Evolutionary conservation across 2,113 vertebrate species (phyloP).

Genomic region (Plecturocebus donacophilus): DNA sequence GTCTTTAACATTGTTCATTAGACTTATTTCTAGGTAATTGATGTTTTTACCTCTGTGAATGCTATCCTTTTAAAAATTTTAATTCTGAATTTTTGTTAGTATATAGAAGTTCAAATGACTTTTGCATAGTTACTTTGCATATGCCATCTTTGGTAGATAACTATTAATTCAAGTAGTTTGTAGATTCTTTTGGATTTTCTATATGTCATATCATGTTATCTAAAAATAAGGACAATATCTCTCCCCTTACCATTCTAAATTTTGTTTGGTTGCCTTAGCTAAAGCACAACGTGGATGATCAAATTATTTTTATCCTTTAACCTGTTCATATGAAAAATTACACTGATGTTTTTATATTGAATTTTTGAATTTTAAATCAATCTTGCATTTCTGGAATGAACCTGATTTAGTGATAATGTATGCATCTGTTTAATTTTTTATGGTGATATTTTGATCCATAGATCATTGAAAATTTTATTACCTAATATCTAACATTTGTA

Average conservation of each 20-base stretch:
- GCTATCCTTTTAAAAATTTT: background rate
- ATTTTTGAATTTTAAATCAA: background rate
- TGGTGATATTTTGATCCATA: background rate
- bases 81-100: background rate
- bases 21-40: background rate
- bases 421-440: background rate
- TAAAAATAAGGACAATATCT: background rate
- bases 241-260: no score
- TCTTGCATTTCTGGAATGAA: background rate
- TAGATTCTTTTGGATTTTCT: background rate
- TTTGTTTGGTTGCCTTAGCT: background rate
- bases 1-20: background rate
- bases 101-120: background rate
- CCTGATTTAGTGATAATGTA: background rate
- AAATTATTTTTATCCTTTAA: background rate
- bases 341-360: background rate
- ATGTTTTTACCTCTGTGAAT: background rate
- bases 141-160: background rate
- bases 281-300: background rate
- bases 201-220: background rate
- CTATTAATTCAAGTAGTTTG: background rate
- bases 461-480: background rate
- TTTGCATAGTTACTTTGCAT: background rate
- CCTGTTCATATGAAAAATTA: background rate
- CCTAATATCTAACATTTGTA: background rate